Conservation (phyloP, 2,113 vertebrate species). For the Nansenia antarctica region DNA sequence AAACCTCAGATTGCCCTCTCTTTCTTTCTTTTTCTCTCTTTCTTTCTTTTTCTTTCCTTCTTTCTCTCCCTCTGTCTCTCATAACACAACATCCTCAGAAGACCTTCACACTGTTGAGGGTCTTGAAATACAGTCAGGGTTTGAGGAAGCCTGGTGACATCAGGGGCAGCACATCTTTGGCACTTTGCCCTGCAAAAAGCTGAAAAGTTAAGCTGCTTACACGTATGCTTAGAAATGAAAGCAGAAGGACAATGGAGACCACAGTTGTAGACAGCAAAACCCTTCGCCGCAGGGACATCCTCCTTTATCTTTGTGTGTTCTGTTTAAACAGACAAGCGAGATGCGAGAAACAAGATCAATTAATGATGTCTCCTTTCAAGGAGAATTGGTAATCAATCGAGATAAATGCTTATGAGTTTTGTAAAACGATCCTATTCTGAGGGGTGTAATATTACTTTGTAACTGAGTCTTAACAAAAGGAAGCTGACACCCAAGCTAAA, state of each 20-base stretch:
- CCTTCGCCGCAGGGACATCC: constrained; percentile 29
- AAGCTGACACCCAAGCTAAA: constrained; percentile 73
- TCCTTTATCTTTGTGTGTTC: constrained; percentile 27
- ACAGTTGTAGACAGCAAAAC: constrained; percentile 17
- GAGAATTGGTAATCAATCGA: constrained; percentile 63
- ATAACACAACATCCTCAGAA: background rate
- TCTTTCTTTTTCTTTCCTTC: background rate
- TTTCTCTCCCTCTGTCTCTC: background rate
- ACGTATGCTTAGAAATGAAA: constrained; percentile 60
- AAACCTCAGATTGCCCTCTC: background rate
- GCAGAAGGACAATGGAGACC: constrained; percentile 51
- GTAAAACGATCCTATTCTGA: constrained; percentile 63
- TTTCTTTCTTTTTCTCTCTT: background rate
- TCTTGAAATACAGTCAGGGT: constrained; percentile 38
- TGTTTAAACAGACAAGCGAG: background rate
- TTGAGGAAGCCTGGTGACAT: constrained; percentile 36
- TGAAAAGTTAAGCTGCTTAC: constrained; percentile 68
- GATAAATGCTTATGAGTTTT: constrained; percentile 64
- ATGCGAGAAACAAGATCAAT: background rate
- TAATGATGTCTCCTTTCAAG: constrained; percentile 6
- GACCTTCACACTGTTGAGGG: background rate
- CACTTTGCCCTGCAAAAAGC: constrained; percentile 53
- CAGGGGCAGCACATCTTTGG: constrained; percentile 51
- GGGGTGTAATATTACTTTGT: constrained; percentile 75
- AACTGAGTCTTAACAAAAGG: constrained; percentile 70